Base-by-base conservation (phyloP, 2,797 vertebrate genomes). In the Epinephelus malabaricus region DNA sequence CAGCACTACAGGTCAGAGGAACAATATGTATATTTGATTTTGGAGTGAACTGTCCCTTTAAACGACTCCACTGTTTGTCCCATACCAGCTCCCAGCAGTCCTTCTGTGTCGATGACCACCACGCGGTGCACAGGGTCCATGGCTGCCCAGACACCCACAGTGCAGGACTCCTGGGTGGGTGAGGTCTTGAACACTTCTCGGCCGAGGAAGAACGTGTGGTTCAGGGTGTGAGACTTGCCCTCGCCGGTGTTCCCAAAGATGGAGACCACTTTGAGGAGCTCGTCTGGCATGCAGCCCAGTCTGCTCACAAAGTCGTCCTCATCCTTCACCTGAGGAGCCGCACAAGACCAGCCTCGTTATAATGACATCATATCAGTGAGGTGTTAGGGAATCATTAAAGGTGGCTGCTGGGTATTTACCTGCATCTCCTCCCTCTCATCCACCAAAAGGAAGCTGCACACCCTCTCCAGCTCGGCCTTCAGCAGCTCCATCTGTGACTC, bases 181-280 rank as follows among this genome's bases (percentile, higher is more conserved):
- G 98, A 99, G 0, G 98, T 99, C 94, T 97, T 97, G 93, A 99
- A 99, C 60, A 99, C 98, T 94, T 99, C 98, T 51, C 97, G 96
- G 51, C 98, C 98, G 50, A 97, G 96, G 93, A 99, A 99, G 89
- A 99, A 99, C n/a, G 98, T 99, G 76, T 99, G 97, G 90, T 99
- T 99, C 66, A 99, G 96, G 49, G 98, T 99, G 92, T 99, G 97
- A 73, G 98, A 99, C 93, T 99, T 99, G 59, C 98, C 98, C 88
- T 99, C 98, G 6, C 98, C 98, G 0, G 98, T 99, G 93, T 99
- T 99, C 71, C 98, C 98, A 90, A 99, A 99, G 92, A 99, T 97
- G 71, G 98, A 99, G 83, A 99, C 97, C 85, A 99, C 98, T 92
- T 99, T 99, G 87, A 99, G 95, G 73, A 98, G 97, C 81, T 99